phyloP scores from a whole-genome alignment of 1,140 invertebrate genomes.

The Drosophila arizonae region DNA sequence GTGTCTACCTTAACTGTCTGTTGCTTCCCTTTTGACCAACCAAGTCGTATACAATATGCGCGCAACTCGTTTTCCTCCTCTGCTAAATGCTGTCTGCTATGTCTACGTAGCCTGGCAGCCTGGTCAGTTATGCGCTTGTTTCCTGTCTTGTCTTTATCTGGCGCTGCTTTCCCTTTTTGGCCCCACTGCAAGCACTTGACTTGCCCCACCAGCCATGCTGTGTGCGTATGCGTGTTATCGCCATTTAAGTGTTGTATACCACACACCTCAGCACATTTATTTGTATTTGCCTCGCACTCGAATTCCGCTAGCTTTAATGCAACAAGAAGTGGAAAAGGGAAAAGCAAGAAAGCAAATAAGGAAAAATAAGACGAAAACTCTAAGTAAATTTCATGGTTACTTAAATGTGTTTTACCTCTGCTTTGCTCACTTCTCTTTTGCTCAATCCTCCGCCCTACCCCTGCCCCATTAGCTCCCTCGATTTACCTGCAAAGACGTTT shows the following conservation, averaged over 20 bases:
- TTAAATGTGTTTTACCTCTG: constrained; percentile 49
- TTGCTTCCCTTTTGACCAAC: constrained; percentile 21
- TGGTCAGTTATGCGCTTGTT: constrained; percentile 53
- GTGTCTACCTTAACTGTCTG: constrained; percentile 25
- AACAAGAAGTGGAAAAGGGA: constrained; percentile 6
- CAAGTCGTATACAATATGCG: constrained; percentile 42
- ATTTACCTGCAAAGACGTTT: constrained; percentile 15
- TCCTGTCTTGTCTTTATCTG: constrained; percentile 48
- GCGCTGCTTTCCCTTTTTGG: background rate
- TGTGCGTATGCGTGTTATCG: constrained; percentile 61
- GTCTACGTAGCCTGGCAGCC: background rate
- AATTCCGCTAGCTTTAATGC: constrained; percentile 40
- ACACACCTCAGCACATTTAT: constrained; percentile 48
- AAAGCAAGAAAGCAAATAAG: background rate
- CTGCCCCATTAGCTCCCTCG: no score
- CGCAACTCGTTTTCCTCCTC: background rate
- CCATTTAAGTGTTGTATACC: constrained; percentile 54
- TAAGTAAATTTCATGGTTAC: constrained; percentile 69
- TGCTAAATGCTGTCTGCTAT: constrained; percentile 36
- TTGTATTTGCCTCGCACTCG: constrained; percentile 62
- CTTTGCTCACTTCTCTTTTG: constrained; percentile 11
- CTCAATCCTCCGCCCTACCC: background rate
- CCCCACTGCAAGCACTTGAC: constrained; percentile 11
- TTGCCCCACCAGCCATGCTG: background rate
- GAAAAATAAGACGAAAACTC: constrained; percentile 26